Percentiles rank a stretch among this genome's conserved stretches.
Conservation (phyloP, 2,113 vertebrate genomes). For the Enhydra lutris region DNA sequence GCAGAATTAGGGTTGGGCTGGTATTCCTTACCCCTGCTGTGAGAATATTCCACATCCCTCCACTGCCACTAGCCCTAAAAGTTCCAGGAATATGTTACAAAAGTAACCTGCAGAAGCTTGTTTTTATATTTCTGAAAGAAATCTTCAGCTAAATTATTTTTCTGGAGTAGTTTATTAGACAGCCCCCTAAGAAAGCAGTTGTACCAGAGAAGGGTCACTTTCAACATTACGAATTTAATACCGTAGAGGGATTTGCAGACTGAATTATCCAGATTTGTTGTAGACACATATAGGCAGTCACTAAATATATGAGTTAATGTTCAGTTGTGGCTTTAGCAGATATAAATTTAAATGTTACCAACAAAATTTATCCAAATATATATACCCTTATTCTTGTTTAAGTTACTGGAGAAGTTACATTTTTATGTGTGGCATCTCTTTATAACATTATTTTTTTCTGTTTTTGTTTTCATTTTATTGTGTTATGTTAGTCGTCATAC, state of each 20-base stretch:
- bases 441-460: neutral
- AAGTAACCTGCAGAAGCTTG: neutral
- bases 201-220: neutral
- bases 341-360: neutral
- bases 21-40: neutral
- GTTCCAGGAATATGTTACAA: neutral
- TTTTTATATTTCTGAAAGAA: constrained; percentile 36
- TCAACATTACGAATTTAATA: neutral
- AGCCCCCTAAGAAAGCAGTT: neutral
- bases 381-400: neutral
- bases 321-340: neutral
- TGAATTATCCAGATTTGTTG: neutral
- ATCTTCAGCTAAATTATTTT: neutral
- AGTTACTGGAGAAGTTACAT: neutral
- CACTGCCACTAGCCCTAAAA: neutral
- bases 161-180: neutral
- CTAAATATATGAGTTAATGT: neutral
- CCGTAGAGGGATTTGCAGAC: neutral
- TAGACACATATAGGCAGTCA: neutral
- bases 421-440: neutral
- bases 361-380: neutral
- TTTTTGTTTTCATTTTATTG: too few species aligned
- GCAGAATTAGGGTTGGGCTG: neutral
- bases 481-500: too few species aligned
- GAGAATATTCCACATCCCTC: neutral